Evolutionary conservation across 2,888 invertebrate genomes (phyloP).

Genomic region (Pterostichus niger): DNA sequence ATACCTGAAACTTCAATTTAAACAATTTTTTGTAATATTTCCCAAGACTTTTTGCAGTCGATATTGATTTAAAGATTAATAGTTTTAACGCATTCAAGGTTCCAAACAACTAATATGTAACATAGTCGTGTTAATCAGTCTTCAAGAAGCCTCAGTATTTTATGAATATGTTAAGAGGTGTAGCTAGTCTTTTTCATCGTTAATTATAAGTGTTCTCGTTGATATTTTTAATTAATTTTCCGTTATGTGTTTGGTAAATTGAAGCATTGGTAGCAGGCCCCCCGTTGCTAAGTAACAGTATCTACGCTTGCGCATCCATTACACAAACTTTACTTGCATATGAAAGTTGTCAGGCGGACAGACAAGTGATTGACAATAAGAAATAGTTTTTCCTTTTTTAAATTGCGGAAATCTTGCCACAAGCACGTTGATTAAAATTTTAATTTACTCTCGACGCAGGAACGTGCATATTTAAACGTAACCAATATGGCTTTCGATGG

Average conservation of each 20-base stretch:
- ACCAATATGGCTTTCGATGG: slow-evolving; percentile 31
- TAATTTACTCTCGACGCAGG: slow-evolving; percentile 46
- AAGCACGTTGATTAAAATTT: slow-evolving; percentile 50
- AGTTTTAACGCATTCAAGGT: slow-evolving; percentile 43
- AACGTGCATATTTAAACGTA: slow-evolving; percentile 12
- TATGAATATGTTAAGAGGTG: slow-evolving; percentile 55
- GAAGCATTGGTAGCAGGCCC: slow-evolving; percentile 44
- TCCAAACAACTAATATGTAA: slow-evolving; percentile 29
- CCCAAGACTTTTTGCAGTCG: background rate
- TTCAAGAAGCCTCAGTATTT: slow-evolving; percentile 1
- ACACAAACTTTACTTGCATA: slow-evolving; percentile 3
- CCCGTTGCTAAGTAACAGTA: slow-evolving; percentile 58
- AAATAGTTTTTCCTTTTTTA: slow-evolving; percentile 60
- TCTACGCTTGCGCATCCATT: slow-evolving; percentile 45
- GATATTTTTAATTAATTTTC: slow-evolving; percentile 63
- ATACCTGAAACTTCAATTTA: background rate
- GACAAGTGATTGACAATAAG: slow-evolving; percentile 65
- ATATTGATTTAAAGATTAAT: slow-evolving; percentile 48
- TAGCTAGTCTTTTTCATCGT: slow-evolving; percentile 47
- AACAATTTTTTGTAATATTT: slow-evolving; percentile 1
- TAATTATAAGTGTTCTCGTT: slow-evolving; percentile 53
- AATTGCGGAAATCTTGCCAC: slow-evolving; percentile 55
- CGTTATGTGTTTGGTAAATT: slow-evolving; percentile 58
- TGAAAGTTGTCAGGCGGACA: slow-evolving; percentile 46
- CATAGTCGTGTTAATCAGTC: slow-evolving; percentile 40